Evolutionary conservation across 2,888 invertebrate species (phyloP).

Genomic region (Drosophila algonquin): DNA sequence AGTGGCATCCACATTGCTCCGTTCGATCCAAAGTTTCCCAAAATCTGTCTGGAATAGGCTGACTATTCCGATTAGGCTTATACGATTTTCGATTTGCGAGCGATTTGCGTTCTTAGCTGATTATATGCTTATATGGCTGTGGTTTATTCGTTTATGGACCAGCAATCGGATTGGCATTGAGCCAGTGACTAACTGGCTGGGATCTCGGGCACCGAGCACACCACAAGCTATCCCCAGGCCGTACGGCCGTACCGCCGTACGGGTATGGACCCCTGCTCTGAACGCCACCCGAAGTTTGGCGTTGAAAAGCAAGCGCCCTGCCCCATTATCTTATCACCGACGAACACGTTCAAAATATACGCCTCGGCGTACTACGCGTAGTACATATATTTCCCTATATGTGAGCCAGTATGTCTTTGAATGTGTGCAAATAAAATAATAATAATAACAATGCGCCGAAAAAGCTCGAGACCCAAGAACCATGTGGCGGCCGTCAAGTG

Average conservation of each 20-base stretch:
- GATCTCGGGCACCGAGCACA: slow-evolving; percentile 1
- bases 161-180: slow-evolving; percentile 17
- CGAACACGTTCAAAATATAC: slow-evolving; percentile 60
- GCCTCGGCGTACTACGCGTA: slow-evolving; percentile 39
- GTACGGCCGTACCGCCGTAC: background rate
- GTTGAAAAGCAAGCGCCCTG: background rate
- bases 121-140: slow-evolving; percentile 30
- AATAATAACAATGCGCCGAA: slow-evolving; percentile 71
- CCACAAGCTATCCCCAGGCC: slow-evolving; percentile 15
- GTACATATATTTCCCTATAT: slow-evolving; percentile 25
- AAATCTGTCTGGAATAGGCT: too few relatives aligned
- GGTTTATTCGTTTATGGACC: slow-evolving; percentile 48
- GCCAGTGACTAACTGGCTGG: slow-evolving; percentile 24
- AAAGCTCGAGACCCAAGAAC: slow-evolving; percentile 35
- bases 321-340: slow-evolving; percentile 60
- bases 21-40: background rate
- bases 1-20: too few relatives aligned
- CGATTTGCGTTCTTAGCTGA: slow-evolving; percentile 35
- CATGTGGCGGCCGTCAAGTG: slow-evolving; percentile 61
- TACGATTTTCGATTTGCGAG: slow-evolving; percentile 20
- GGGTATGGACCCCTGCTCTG: slow-evolving; percentile 12
- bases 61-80: background rate
- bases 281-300: slow-evolving; percentile 9
- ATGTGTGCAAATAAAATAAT: slow-evolving; percentile 25
- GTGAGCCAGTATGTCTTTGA: slow-evolving; percentile 7